These are phyloP conservation scores for Spea multiplicata DNA, from an alignment of 2,113 vertebrate genomes.

Conservation along the genomic window DNA sequence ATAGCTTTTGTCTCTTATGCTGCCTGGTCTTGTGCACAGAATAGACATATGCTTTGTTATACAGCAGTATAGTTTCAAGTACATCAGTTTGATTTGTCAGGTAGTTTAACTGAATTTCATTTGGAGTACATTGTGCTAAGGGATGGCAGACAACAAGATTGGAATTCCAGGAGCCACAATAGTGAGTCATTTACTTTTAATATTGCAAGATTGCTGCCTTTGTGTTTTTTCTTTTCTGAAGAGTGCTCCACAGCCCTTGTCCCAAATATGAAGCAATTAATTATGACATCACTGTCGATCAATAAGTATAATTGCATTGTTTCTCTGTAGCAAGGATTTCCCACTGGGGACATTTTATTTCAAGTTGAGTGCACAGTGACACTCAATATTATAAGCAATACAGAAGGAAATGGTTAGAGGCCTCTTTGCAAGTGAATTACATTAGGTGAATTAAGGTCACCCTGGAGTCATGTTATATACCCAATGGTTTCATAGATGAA, in stretches of 20 bases:
- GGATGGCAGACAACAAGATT: neutral
- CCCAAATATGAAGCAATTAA: constrained; percentile 2
- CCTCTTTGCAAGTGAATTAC: too few relatives aligned
- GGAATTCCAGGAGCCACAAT: neutral
- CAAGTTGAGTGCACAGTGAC: neutral
- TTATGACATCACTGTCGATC: constrained; percentile 11
- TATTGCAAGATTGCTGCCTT: constrained; percentile 1
- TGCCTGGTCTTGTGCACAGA: too few relatives aligned
- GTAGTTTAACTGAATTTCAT: neutral
- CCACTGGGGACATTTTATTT: neutral
- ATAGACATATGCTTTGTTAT: too few relatives aligned
- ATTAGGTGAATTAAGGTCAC: too few relatives aligned
- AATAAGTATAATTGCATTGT: constrained; percentile 5
- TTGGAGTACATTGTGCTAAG: neutral
- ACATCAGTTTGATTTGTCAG: neutral
- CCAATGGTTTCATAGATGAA: too few relatives aligned
- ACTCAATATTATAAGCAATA: neutral
- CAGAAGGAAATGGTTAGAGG: neutral
- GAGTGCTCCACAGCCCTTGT: neutral
- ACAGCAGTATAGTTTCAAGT: neutral
- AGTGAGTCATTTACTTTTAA: neutral
- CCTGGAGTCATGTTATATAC: too few relatives aligned
- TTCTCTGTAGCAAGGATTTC: constrained; percentile 12
- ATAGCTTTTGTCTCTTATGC: too few relatives aligned
- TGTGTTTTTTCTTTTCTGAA: neutral